Percentiles rank a stretch among this genome's conserved stretches.
These are phyloP conservation scores for Anarsia innoxiella DNA, from an alignment of 2,888 invertebrate genomes.

Conservation along the genomic window DNA sequence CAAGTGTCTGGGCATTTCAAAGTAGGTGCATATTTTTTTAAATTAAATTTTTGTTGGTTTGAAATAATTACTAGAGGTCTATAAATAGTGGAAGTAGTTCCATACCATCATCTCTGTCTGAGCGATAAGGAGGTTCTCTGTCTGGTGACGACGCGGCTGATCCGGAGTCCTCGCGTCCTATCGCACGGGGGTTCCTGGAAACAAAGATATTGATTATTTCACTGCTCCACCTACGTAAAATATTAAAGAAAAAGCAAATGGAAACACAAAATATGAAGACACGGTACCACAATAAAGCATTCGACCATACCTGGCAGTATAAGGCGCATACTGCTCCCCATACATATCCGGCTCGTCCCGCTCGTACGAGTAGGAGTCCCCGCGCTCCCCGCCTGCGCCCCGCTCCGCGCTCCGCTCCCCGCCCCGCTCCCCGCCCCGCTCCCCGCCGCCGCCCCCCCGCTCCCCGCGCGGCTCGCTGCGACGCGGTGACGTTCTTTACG, in stretches of 20 bases:
- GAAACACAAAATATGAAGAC: background rate
- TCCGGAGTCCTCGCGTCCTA: conserved; percentile 56
- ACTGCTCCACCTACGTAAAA: background rate
- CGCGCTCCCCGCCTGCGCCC: conserved; percentile 18
- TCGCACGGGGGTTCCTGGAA: conserved; percentile 35
- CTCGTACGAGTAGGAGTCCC: conserved; percentile 38
- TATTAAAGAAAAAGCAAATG: background rate
- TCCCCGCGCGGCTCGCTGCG: conserved; percentile 34
- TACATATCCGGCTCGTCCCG: conserved; percentile 60
- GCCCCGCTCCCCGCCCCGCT: conserved; percentile 18
- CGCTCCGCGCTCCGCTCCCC: conserved; percentile 16
- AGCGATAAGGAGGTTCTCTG: conserved; percentile 41
- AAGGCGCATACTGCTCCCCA: conserved; percentile 60
- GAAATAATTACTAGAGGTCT: no score
- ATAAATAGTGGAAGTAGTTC: no score
- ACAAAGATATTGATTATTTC: background rate
- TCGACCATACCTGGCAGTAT: conserved; percentile 40
- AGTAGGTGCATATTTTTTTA: no score
- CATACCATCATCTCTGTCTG: conserved; percentile 48
- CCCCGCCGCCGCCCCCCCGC: conserved; percentile 18
- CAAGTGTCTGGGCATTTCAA: no score
- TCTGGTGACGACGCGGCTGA: conserved; percentile 67
- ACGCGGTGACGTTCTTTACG: conserved; percentile 48
- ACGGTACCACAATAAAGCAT: background rate
- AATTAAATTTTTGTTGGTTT: no score